phyloP scores from a whole-genome alignment of 2,113 vertebrate genomes.

The Hippopotamus amphibius region DNA sequence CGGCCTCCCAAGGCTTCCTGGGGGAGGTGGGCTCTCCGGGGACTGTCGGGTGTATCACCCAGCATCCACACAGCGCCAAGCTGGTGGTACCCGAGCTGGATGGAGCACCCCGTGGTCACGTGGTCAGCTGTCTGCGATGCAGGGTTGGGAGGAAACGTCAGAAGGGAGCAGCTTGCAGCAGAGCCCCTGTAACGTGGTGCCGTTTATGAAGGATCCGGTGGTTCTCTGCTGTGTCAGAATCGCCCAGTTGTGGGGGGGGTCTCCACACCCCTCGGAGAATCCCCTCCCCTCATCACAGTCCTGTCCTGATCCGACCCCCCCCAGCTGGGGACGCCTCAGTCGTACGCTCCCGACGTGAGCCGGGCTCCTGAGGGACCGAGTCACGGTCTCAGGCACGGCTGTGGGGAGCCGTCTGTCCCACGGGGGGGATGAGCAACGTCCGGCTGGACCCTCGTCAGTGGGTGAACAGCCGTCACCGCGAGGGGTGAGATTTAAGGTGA shows the following conservation, averaged over 20 bases:
- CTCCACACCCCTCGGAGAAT: too few relatives aligned
- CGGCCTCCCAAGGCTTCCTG: neutral
- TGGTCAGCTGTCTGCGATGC: neutral
- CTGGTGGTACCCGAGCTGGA: neutral
- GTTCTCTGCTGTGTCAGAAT: neutral
- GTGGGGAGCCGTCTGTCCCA: neutral
- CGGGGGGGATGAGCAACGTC: fast-evolving
- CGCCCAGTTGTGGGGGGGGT: fast-evolving
- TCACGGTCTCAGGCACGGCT: neutral
- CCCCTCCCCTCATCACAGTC: fast-evolving
- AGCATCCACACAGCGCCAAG: fast-evolving
- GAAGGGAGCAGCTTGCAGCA: neutral
- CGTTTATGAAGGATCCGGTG: neutral
- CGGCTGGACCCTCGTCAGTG: neutral
- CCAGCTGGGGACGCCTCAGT: fast-evolving
- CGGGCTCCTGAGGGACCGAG: fast-evolving
- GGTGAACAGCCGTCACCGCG: neutral
- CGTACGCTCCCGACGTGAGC: neutral
- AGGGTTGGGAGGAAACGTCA: neutral
- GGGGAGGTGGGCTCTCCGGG: neutral
- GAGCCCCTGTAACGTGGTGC: too few relatives aligned
- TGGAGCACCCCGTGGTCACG: fast-evolving
- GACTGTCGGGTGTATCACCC: neutral
- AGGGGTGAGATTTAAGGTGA: too few relatives aligned
- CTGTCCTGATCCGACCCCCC: too few relatives aligned